A percentile compares a stretch with the other conserved stretches of the same genome.
Evolutionary conservation across 2,113 vertebrate species (phyloP).

Genomic region (Ochotona princeps): DNA sequence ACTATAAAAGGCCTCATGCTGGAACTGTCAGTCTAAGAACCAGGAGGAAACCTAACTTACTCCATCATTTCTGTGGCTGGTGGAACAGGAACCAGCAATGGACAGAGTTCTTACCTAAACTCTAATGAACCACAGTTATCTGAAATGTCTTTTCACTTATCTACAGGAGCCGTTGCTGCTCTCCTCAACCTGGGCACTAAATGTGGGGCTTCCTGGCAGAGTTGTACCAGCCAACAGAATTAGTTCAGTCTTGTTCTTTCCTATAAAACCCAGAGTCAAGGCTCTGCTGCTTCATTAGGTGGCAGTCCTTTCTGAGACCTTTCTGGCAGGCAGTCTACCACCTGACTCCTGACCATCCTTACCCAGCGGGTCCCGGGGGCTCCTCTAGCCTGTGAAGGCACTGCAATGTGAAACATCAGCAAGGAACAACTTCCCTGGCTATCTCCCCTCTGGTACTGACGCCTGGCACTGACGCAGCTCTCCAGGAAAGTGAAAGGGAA

Average conservation of each 20-base stretch:
- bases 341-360: not conserved
- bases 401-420: not conserved
- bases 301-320: not conserved
- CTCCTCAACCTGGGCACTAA: not conserved
- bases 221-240: not conserved
- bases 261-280: not conserved
- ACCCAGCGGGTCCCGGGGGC: not conserved
- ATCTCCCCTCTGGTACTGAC: not conserved
- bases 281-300: not conserved
- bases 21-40: not conserved
- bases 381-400: not conserved
- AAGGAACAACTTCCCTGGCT: not conserved
- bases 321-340: not conserved
- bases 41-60: not conserved
- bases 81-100: not conserved
- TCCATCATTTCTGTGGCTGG: not conserved
- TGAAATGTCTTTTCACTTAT: not conserved
- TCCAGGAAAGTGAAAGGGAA: not conserved
- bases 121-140: not conserved
- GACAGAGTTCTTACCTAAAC: not conserved
- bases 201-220: not conserved
- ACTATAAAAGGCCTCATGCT: not conserved
- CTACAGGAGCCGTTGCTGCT: not conserved
- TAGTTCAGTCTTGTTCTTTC: not conserved
- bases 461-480: not conserved